A percentile compares a stretch with the other conserved stretches of the same genome.
Evolutionary conservation across 2,797 vertebrate genomes (phyloP).

Genomic region (Tympanoctomys barrerae): DNA sequence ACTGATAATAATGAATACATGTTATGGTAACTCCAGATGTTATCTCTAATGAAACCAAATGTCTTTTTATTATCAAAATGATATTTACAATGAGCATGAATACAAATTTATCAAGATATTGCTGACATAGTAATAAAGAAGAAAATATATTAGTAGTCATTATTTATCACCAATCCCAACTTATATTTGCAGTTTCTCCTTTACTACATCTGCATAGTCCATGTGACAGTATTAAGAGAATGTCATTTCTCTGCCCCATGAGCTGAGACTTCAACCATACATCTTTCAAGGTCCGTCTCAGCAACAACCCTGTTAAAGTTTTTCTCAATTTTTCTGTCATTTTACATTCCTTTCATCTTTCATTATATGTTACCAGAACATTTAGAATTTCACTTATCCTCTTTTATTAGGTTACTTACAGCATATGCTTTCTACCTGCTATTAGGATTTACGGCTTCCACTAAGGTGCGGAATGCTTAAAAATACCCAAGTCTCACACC

Average conservation of each 20-base stretch:
- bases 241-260: not conserved
- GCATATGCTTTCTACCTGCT: not conserved
- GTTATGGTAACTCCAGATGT: not conserved
- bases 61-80: not conserved
- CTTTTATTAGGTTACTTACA: not conserved
- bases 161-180: not conserved
- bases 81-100: not conserved
- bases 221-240: not conserved
- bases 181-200: not conserved
- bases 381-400: not conserved
- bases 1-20: not conserved
- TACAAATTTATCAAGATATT: not conserved
- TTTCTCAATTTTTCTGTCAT: not conserved
- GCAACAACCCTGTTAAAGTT: not conserved
- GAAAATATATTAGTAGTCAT: not conserved
- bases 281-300: not conserved
- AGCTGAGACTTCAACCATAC: not conserved
- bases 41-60: slow-evolving; percentile 30
- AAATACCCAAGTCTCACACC: not conserved
- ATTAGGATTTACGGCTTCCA: not conserved
- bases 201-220: not conserved
- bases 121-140: not conserved
- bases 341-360: not conserved
- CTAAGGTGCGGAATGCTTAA: not conserved
- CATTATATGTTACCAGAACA: not conserved